These are phyloP conservation scores for Drosophila pseudoananassae DNA, from an alignment of 1,140 invertebrate species.

Conservation along the genomic window DNA sequence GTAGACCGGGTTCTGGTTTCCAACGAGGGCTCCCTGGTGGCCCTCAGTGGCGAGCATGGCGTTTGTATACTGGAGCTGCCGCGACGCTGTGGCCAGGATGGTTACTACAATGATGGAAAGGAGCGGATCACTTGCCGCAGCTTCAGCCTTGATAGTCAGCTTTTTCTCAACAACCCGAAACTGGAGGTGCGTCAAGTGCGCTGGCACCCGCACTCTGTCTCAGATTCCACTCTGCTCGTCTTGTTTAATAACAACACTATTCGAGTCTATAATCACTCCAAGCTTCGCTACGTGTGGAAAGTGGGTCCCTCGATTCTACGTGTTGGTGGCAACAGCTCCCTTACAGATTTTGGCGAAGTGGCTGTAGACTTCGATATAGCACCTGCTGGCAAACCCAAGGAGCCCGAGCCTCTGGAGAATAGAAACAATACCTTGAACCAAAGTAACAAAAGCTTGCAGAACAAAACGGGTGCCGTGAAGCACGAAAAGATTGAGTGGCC, in stretches of 20 bases:
- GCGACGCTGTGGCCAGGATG: conserved; percentile 82
- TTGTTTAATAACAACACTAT: conserved; percentile 93
- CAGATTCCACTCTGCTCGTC: conserved; percentile 90
- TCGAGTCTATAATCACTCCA: conserved; percentile 86
- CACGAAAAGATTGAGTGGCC: conserved; percentile 87
- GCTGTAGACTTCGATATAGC: conserved; percentile 94
- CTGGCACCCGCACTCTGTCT: conserved; percentile 93
- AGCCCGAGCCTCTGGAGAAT: not conserved
- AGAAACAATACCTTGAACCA: conserved; percentile 8
- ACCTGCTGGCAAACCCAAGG: conserved; percentile 84
- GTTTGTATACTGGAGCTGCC: conserved; percentile 83
- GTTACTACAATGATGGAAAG: conserved; percentile 77
- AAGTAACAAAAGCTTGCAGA: conserved; percentile 25
- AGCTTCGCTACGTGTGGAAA: conserved; percentile 79
- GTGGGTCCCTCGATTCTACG: conserved; percentile 64
- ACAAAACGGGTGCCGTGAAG: conserved; percentile 30
- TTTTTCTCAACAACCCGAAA: conserved; percentile 86
- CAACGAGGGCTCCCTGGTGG: conserved; percentile 75
- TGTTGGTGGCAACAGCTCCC: conserved; percentile 26
- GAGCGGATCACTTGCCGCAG: conserved; percentile 84
- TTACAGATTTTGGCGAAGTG: conserved; percentile 89
- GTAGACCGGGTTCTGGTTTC: conserved; percentile 82
- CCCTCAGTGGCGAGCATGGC: conserved; percentile 77
- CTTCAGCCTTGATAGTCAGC: conserved; percentile 87
- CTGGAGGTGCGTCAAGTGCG: conserved; percentile 88